Percentiles rank a stretch among this genome's conserved stretches.
phyloP scores from a whole-genome alignment of 2,113 vertebrate genomes.

The Pedionomus torquatus region DNA sequence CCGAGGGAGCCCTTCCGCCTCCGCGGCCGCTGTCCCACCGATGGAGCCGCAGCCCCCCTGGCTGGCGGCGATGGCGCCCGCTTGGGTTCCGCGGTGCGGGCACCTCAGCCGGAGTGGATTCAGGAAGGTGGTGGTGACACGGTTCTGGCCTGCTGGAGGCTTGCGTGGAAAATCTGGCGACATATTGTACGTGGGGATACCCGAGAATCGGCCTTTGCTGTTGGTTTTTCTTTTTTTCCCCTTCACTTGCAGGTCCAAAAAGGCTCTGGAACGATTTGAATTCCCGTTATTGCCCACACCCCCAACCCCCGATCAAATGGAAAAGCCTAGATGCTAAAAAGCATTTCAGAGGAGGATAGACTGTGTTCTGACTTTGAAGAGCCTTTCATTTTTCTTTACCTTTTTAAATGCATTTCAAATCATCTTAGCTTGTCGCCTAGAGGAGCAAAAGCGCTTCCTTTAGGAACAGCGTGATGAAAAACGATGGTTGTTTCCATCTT shows the following conservation, averaged over 20 bases:
- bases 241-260: not conserved
- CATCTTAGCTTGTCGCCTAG: not conserved
- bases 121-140: not conserved
- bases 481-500: not conserved
- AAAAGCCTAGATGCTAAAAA: not conserved
- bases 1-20: not conserved
- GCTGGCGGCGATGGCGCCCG: not conserved
- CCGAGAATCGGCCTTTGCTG: not conserved
- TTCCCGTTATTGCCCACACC: not conserved
- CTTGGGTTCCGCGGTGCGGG: accelerated
- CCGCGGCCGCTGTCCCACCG: no score
- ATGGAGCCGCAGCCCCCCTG: no score
- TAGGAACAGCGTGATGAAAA: not conserved
- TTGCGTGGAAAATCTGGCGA: not conserved
- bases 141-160: no score
- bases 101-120: accelerated
- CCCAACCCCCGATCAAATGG: accelerated
- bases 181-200: no score
- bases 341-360: not conserved
- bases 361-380: not conserved
- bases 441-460: not conserved
- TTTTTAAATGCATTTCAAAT: not conserved
- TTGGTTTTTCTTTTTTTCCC: not conserved
- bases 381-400: not conserved
- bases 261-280: not conserved